Evolutionary conservation across 2,797 vertebrate species (phyloP).

Genomic region (Saguinus oedipus): DNA sequence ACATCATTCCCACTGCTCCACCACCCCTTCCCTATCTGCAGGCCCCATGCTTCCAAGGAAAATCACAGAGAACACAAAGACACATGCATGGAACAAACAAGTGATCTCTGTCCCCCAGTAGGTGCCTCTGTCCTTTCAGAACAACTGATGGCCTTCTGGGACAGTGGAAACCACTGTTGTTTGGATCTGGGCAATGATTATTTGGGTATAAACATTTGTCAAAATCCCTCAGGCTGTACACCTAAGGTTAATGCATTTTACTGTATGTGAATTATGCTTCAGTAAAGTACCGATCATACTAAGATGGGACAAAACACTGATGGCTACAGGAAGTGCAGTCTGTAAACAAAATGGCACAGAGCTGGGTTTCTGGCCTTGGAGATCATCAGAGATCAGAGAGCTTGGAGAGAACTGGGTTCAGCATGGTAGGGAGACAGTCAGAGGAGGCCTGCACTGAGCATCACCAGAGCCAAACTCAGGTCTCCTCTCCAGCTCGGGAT

Average conservation of each 20-base stretch:
- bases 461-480: neutral
- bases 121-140: neutral
- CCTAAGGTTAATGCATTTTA: neutral
- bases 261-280: neutral
- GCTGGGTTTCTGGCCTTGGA: neutral
- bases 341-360: neutral
- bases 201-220: neutral
- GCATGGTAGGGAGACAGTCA: accelerated
- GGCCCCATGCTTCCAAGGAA: neutral
- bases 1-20: neutral
- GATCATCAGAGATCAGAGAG: accelerated
- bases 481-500: neutral
- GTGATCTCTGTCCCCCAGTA: neutral
- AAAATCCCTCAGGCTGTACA: neutral
- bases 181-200: neutral
- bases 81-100: neutral
- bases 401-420: neutral
- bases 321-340: neutral
- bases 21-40: neutral
- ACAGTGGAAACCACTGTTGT: neutral
- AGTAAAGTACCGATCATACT: neutral
- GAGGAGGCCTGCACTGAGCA: neutral
- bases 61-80: neutral
- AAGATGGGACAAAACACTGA: neutral
- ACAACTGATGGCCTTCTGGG: neutral